Conservation (phyloP, 2,888 invertebrate species). For the Heteropelma amictum region DNA sequence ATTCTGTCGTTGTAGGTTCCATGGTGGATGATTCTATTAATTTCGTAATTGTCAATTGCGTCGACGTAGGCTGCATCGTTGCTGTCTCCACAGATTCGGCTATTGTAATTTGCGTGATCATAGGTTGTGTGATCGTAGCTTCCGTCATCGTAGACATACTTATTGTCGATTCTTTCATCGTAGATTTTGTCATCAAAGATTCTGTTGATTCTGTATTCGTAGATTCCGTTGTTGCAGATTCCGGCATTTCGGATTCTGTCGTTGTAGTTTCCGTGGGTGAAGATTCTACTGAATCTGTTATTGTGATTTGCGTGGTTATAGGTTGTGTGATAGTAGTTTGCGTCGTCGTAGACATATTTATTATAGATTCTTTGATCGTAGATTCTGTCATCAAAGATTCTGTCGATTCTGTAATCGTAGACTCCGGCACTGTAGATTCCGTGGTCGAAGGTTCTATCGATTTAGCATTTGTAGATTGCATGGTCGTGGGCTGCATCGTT, state of each 20-base stretch:
- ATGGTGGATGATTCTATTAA: not conserved
- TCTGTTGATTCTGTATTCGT: not conserved
- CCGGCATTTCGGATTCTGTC: not conserved
- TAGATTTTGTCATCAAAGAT: slow-evolving; percentile 11
- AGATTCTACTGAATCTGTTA: not conserved
- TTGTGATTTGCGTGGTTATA: not conserved
- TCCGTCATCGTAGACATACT: slow-evolving; percentile 7
- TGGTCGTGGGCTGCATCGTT: not conserved
- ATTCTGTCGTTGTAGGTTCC: not conserved
- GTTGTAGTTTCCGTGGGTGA: slow-evolving; percentile 7
- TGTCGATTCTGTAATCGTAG: not conserved
- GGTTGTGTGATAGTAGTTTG: not conserved
- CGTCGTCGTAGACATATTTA: slow-evolving; percentile 4
- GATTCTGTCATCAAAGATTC: slow-evolving; percentile 17
- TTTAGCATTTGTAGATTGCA: not conserved
- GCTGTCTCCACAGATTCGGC: not conserved
- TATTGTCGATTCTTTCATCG: not conserved
- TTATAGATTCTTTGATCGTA: not conserved
- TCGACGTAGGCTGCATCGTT: not conserved
- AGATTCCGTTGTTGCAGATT: not conserved
- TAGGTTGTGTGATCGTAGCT: not conserved
- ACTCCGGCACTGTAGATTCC: not conserved
- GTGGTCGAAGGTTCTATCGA: not conserved
- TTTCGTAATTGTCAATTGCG: slow-evolving; percentile 7
- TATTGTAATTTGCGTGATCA: not conserved